These are phyloP conservation scores for Noctilio leporinus DNA, from an alignment of 2,113 vertebrate genomes.

Conservation along the genomic window DNA sequence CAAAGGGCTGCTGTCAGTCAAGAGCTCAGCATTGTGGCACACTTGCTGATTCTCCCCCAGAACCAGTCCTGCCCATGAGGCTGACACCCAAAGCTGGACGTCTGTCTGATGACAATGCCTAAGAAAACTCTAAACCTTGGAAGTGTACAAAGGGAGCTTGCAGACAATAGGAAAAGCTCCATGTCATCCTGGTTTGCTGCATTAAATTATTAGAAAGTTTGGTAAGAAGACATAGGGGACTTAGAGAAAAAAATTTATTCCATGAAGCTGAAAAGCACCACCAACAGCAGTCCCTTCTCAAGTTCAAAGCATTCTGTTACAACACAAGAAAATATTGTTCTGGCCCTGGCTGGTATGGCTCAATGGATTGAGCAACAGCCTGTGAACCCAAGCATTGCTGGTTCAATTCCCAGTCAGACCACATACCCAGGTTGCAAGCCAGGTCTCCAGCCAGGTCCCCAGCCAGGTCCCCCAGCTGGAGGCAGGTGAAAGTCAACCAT, in stretches of 20 bases:
- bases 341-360: too few relatives aligned
- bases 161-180: slow-evolving; percentile 41
- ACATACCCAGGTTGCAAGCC: too few relatives aligned
- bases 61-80: slow-evolving; percentile 62
- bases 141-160: slow-evolving; percentile 46
- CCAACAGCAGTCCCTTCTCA: neutral
- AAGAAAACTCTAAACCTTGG: slow-evolving; percentile 66
- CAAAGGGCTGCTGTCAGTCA: slow-evolving; percentile 70
- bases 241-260: slow-evolving; percentile 20
- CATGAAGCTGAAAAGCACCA: slow-evolving; percentile 19
- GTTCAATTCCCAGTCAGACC: too few relatives aligned
- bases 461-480: too few relatives aligned
- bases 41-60: slow-evolving; percentile 56
- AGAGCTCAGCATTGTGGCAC: slow-evolving; percentile 54
- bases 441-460: too few relatives aligned
- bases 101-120: slow-evolving; percentile 74
- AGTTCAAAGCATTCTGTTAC: slow-evolving; percentile 20
- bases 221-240: neutral
- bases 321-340: slow-evolving; percentile 30
- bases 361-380: too few relatives aligned
- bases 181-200: slow-evolving; percentile 54
- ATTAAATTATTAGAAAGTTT: slow-evolving; percentile 68
- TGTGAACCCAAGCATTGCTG: too few relatives aligned
- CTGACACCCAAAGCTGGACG: slow-evolving; percentile 52
- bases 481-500: too few relatives aligned